Evolutionary conservation across 2,797 vertebrate genomes (phyloP), one percentile per base, ranked within the genome.

Genomic region (Podargus strigoides): DNA sequence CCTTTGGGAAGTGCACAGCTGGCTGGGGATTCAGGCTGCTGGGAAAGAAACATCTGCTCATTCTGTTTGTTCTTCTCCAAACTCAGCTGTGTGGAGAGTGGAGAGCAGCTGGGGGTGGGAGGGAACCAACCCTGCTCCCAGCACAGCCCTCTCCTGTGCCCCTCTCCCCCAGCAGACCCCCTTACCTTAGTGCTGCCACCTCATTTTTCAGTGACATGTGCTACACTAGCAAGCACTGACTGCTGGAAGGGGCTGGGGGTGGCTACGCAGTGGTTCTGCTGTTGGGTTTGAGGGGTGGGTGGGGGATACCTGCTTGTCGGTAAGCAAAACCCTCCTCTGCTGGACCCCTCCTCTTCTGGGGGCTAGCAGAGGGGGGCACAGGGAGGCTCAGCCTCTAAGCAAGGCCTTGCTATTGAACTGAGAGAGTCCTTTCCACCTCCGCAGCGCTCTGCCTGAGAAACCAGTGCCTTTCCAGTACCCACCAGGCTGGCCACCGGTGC

Each of bases 401-500:
- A 14, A 12, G 19, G 26, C 26, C 30, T 37, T 22, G 73, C 14
- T 28, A 1, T 18, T 20, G 5, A 16, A 2, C 15, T 8, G 41
- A 14, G 26, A 34, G 75, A 44, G 22, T 15, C 55, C 44, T 46
- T 49, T 59, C 59, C 36, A 17, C 15, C 74, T 91, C 53, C 17
- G 3, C 72, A 98, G 98, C 28, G 47, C 74, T 1, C 95, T 97
- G 52, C 88, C 90, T 0, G 95, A 97, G 80, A 96, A 92, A 89
- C 97, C 92, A 47, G 90, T 62, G 0, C 96, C 98, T 27, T 98
- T 97, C 93, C 98, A 98, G 68, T 96, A 98, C 60, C 98, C 98
- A 0, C 97, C 97, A 0, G 98, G 98, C 79, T 98, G 99, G 97
- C 98, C 99, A 1, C 98, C 99, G 6, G 88, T 98, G 60, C 98